Conservation (phyloP, 2,888 invertebrate species). For the Patella caerulea region DNA sequence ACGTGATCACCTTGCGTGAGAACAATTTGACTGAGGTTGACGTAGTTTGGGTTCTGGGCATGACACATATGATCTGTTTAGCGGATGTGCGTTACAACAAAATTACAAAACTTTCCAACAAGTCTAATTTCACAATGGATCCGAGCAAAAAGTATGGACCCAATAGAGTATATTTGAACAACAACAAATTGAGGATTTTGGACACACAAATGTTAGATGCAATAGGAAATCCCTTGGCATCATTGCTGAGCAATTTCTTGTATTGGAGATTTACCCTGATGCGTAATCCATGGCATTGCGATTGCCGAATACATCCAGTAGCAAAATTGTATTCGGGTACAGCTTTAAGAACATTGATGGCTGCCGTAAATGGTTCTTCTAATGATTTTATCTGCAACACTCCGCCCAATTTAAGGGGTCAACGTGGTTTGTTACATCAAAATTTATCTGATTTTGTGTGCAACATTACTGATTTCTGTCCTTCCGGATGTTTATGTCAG, state of each 20-base stretch:
- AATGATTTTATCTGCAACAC: no score
- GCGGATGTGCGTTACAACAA: neutral
- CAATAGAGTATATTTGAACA: neutral
- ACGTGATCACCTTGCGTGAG: neutral
- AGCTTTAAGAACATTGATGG: no score
- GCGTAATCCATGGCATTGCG: neutral
- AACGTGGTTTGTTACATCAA: no score
- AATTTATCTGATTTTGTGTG: neutral
- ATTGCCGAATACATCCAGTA: neutral
- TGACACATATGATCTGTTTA: neutral
- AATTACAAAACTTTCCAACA: neutral
- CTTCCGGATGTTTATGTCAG: neutral
- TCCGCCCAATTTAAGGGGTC: no score
- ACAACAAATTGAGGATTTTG: neutral
- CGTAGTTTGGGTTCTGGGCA: neutral
- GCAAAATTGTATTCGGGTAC: no score
- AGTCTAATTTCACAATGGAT: neutral
- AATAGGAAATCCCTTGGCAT: neutral
- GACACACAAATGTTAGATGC: neutral
- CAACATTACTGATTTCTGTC: neutral
- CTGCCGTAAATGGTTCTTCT: no score
- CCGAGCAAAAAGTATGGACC: neutral
- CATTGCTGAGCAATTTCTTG: neutral
- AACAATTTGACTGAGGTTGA: neutral
- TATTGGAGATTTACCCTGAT: neutral